A percentile compares a stretch with the other conserved stretches of the same genome.
phyloP scores from a whole-genome alignment of 30 jellyfish, hydroid and myxozoan genomes.

The Cassiopea andromeda region DNA sequence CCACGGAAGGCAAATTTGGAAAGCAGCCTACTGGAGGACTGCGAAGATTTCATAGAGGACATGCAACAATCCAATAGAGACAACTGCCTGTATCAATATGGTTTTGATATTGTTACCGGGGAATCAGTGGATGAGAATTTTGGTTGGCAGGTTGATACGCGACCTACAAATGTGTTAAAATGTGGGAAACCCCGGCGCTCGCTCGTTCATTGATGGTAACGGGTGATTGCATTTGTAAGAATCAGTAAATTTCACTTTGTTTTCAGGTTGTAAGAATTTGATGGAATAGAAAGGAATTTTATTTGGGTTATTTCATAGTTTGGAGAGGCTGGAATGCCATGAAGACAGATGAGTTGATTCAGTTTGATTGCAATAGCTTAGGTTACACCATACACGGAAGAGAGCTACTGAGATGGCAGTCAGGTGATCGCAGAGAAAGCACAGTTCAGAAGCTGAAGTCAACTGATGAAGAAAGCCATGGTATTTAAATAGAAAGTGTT shows the following conservation, averaged over 20 bases:
- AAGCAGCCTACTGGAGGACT: background rate
- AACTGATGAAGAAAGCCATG: background rate
- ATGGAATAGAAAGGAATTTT: background rate
- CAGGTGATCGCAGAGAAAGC: background rate
- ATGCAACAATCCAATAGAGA: background rate
- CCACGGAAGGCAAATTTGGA: conserved; percentile 3
- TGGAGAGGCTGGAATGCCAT: background rate
- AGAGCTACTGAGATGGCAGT: background rate
- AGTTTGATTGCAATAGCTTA: background rate
- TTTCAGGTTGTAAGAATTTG: background rate
- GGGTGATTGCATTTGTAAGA: conserved; percentile 17
- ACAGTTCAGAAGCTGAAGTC: background rate
- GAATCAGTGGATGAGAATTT: background rate
- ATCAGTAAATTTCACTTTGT: background rate
- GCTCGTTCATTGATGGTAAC: conserved; percentile 39
- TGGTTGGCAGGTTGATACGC: background rate
- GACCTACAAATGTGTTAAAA: conserved; percentile 7
- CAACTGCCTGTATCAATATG: background rate
- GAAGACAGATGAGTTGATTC: background rate
- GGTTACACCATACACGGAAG: background rate
- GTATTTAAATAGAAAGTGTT: too few species aligned
- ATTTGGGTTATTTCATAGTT: background rate
- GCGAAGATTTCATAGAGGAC: background rate
- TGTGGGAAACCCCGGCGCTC: conserved; percentile 18
- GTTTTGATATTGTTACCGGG: conserved; percentile 1